Evolutionary conservation across 1,140 invertebrate genomes (phyloP).

Genomic region (Augochlora pura): DNA sequence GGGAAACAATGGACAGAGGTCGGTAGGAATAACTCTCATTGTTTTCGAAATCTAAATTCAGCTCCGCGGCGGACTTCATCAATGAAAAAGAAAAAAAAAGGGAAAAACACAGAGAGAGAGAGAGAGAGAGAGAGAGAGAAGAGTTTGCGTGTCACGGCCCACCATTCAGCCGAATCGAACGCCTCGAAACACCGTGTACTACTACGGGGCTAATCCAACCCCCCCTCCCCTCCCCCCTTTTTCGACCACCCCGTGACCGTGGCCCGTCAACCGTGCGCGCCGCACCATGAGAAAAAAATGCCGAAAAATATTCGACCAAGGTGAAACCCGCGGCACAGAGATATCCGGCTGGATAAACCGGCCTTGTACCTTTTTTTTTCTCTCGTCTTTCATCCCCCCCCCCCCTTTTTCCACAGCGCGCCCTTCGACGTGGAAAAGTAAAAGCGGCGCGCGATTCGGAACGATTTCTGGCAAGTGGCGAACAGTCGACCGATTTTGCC

Average conservation of each 20-base stretch:
- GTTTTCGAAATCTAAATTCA: neutral
- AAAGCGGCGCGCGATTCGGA: neutral
- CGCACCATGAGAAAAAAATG: neutral
- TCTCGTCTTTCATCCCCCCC: neutral
- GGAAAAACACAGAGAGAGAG: too few species aligned
- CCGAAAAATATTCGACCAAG: constrained; percentile 22
- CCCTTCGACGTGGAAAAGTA: neutral
- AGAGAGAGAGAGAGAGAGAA: too few species aligned
- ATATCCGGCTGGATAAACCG: neutral
- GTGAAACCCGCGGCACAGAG: neutral
- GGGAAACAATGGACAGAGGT: too few species aligned
- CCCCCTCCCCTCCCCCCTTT: too few species aligned
- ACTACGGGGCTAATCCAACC: neutral
- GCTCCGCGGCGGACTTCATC: neutral
- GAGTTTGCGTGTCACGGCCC: constrained; percentile 6
- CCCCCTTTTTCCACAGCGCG: neutral
- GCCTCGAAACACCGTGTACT: constrained; percentile 30
- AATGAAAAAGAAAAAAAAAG: neutral
- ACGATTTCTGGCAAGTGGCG: constrained; percentile 7
- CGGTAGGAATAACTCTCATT: neutral
- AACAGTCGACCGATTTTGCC: constrained; percentile 1
- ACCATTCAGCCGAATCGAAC: constrained; percentile 30
- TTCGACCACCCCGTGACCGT: neutral
- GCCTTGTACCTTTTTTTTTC: neutral
- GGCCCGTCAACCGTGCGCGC: neutral